Conservation (phyloP, 2,888 invertebrate genomes). For the Magallana nippona region DNA sequence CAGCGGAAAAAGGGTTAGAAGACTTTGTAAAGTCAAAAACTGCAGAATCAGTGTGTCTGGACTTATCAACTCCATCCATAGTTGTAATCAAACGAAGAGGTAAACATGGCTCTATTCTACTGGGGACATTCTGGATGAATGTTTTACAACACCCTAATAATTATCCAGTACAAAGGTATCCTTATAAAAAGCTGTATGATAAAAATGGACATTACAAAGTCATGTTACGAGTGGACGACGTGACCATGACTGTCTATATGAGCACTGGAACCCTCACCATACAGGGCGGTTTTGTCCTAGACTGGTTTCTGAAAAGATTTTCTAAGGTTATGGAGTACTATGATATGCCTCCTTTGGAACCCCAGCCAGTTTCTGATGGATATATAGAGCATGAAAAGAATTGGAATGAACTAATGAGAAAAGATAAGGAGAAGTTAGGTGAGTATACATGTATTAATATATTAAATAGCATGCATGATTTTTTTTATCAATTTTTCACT, state of each 20-base stretch:
- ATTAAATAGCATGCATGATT: too few species aligned
- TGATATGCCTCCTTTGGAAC: constrained; percentile 53
- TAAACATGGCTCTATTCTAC: constrained; percentile 68
- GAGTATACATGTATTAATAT: neutral
- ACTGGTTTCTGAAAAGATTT: constrained; percentile 73
- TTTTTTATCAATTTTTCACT: too few species aligned
- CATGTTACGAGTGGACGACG: constrained; percentile 68
- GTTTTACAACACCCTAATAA: constrained; percentile 75
- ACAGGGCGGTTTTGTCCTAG: constrained; percentile 67
- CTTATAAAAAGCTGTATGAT: constrained; percentile 70
- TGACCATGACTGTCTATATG: constrained; percentile 70
- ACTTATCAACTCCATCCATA: constrained; percentile 59
- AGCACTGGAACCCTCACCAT: constrained; percentile 68
- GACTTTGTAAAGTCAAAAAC: constrained; percentile 70
- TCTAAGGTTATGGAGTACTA: constrained; percentile 66
- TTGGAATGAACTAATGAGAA: constrained; percentile 53
- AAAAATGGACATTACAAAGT: constrained; percentile 64
- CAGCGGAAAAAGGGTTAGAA: constrained; percentile 68
- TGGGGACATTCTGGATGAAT: constrained; percentile 74
- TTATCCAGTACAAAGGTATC: constrained; percentile 69
- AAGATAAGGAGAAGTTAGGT: constrained; percentile 52
- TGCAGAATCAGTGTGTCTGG: constrained; percentile 70
- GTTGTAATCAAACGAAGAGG: constrained; percentile 65
- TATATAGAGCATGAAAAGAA: constrained; percentile 59
- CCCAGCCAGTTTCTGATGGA: constrained; percentile 51